phyloP scores from a whole-genome alignment of 2,113 vertebrate species.

The Daphoenositta chrysoptera region DNA sequence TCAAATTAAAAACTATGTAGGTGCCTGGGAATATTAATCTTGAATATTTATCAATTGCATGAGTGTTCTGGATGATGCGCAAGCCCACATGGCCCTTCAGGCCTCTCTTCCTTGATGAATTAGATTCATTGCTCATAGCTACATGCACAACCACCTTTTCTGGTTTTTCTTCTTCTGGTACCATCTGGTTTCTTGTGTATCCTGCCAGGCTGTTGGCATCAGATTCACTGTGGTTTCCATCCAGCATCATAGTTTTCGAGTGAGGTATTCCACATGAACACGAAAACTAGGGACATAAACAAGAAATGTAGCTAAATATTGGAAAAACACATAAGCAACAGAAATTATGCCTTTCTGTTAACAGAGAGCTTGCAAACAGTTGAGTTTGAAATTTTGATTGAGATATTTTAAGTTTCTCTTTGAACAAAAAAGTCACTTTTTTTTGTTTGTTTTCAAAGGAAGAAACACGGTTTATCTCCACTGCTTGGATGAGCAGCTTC shows the following conservation, averaged over 20 bases:
- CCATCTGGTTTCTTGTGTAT: constrained; percentile 79
- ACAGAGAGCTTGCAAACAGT: not conserved
- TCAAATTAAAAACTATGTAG: constrained; percentile 94
- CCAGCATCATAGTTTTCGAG: constrained; percentile 85
- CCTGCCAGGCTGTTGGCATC: constrained; percentile 88
- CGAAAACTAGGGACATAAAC: constrained; percentile 67
- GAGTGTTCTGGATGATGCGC: constrained; percentile 88
- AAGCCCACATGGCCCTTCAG: constrained; percentile 76
- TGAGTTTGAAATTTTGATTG: not conserved
- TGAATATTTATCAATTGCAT: constrained; percentile 92
- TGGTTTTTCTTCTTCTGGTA: constrained; percentile 84
- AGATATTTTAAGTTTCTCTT: not conserved
- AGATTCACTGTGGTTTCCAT: constrained; percentile 85
- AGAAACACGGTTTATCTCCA: not conserved
- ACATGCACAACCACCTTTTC: constrained; percentile 87
- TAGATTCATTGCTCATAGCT: constrained; percentile 79
- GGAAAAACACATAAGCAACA: not conserved
- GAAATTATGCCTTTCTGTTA: not conserved
- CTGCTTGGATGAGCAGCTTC: not conserved
- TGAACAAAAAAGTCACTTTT: not conserved
- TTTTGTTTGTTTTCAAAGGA: not conserved
- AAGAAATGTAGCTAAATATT: not conserved
- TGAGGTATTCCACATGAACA: constrained; percentile 85
- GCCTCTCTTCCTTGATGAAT: constrained; percentile 80
- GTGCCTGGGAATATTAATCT: constrained; percentile 91